These are phyloP conservation scores for Trichechus manatus DNA, from an alignment of 2,113 vertebrate species.

Conservation along the genomic window DNA sequence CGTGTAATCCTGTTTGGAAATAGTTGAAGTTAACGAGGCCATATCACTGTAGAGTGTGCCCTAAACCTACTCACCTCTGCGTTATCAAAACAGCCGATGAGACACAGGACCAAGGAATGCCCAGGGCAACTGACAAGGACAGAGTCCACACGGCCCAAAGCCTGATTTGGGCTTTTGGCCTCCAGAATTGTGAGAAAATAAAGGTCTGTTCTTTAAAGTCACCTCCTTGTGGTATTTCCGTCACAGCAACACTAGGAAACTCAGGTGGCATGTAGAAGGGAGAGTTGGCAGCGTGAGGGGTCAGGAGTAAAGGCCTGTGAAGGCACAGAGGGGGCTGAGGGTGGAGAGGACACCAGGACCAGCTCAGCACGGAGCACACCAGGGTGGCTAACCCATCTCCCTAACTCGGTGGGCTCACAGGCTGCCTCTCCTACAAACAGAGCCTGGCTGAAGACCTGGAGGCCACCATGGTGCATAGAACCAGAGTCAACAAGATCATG, in stretches of 20 bases:
- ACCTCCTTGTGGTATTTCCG: neutral
- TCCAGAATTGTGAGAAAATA: neutral
- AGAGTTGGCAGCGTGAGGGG: too few species aligned
- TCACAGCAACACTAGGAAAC: too few species aligned
- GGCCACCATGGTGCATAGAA: conserved; percentile 18
- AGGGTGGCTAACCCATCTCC: neutral
- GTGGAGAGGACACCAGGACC: neutral
- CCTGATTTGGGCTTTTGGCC: neutral
- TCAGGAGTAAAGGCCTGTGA: neutral
- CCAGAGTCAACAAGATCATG: conserved; percentile 40
- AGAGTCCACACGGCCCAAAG: neutral
- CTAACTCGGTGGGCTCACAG: neutral
- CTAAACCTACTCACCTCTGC: too few species aligned
- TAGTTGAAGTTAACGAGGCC: too few species aligned
- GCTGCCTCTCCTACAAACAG: conserved; percentile 27
- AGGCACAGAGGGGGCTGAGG: accelerated
- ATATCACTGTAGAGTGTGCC: neutral
- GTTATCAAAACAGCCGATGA: too few species aligned
- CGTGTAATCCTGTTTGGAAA: neutral
- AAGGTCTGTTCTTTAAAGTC: neutral
- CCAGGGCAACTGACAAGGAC: neutral
- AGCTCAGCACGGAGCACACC: neutral
- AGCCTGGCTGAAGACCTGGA: neutral
- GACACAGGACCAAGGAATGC: neutral
- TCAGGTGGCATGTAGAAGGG: too few species aligned